Evolutionary conservation across 2,797 vertebrate genomes (phyloP).

Genomic region (Petrocephalus schoutedeni): DNA sequence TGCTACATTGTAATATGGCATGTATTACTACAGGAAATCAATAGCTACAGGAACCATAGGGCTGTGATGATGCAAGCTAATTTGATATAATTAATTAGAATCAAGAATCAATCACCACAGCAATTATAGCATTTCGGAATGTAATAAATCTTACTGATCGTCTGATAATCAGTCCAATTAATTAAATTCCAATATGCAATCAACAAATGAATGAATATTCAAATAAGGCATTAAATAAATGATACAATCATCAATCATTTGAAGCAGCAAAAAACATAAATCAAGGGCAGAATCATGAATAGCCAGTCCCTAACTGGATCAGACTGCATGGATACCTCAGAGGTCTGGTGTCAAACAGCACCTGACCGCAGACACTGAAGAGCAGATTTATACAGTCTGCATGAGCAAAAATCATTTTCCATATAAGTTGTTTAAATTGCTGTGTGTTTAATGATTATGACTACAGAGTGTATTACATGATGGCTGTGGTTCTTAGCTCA

Average conservation of each 20-base stretch:
- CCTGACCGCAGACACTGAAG: not conserved
- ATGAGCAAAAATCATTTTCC: constrained; percentile 3
- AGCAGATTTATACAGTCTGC: not conserved
- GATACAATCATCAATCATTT: not conserved
- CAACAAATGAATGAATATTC: constrained; percentile 15
- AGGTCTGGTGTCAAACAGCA: not conserved
- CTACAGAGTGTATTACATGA: not conserved
- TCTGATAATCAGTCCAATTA: constrained; percentile 11
- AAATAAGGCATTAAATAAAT: constrained; percentile 1
- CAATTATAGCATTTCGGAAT: not conserved
- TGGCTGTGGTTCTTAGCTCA: not conserved
- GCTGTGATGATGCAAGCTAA: constrained; percentile 7
- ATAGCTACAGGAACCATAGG: not conserved
- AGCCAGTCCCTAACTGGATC: not conserved
- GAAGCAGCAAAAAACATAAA: not conserved
- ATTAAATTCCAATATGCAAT: constrained; percentile 6
- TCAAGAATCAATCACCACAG: not conserved
- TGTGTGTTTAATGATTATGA: not conserved
- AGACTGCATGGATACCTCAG: not conserved
- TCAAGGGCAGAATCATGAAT: not conserved
- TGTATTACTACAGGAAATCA: constrained; percentile 2
- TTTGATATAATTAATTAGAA: constrained; percentile 12
- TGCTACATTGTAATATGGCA: constrained; percentile 8
- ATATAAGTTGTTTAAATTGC: not conserved
- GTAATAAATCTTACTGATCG: constrained; percentile 4